phyloP scores from a whole-genome alignment of 2,888 invertebrate genomes.

The Neelides folsomi region DNA sequence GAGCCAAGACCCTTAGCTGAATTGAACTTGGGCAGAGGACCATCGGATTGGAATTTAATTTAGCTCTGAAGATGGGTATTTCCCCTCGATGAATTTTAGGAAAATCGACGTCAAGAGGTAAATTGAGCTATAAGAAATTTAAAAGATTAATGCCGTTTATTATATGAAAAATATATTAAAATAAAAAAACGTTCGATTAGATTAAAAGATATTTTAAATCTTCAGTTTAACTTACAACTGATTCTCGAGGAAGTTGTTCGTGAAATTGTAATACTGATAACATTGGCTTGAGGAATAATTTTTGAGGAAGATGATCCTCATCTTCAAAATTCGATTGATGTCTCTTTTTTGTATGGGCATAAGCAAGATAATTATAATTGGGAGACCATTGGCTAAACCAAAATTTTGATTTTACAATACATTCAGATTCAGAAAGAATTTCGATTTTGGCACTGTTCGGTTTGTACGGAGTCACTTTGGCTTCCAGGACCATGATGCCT shows the following conservation, averaged over 20 bases:
- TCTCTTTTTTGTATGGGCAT: constrained; percentile 63
- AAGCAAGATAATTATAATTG: constrained; percentile 61
- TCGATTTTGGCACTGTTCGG: constrained; percentile 11
- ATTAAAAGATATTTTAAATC: no score
- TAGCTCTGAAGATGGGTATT: no score
- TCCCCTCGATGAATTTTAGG: background rate
- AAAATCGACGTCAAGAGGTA: background rate
- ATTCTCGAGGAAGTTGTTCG: constrained; percentile 71
- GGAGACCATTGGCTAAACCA: constrained; percentile 80
- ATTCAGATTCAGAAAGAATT: constrained; percentile 16
- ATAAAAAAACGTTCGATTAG: no score
- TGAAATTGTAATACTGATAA: constrained; percentile 75
- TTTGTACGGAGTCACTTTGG: constrained; percentile 8
- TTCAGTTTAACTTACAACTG: constrained; percentile 59
- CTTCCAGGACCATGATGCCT: constrained; percentile 14
- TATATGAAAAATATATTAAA: no score
- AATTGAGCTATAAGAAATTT: background rate
- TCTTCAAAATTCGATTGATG: constrained; percentile 50
- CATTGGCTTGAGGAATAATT: constrained; percentile 51
- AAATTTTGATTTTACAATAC: constrained; percentile 19
- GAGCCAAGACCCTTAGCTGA: constrained; percentile 16
- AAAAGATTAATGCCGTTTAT: background rate
- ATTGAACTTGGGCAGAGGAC: constrained; percentile 1
- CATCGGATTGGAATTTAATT: constrained; percentile 11
- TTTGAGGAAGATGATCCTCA: constrained; percentile 49